Conservation (phyloP, 1,140 invertebrate species). For the Oedothorax gibbosus region DNA sequence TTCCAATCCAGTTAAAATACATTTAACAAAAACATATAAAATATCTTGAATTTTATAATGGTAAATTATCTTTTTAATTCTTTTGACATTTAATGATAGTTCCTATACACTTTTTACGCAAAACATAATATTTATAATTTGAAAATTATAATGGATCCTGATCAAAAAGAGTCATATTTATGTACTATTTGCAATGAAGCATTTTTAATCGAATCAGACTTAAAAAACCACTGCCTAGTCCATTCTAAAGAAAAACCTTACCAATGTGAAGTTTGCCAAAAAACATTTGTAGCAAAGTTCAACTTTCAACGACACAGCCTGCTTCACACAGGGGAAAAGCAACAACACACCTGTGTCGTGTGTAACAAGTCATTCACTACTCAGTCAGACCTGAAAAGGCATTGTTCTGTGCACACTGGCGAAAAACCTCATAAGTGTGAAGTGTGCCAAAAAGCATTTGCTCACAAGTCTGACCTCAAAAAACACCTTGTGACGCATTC, state of each 20-base stretch:
- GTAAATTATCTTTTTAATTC: too few species aligned
- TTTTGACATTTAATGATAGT: too few species aligned
- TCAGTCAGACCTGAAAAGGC: background rate
- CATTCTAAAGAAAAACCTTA: constrained; percentile 5
- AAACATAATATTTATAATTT: too few species aligned
- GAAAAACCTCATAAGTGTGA: background rate
- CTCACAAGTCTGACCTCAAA: background rate
- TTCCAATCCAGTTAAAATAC: too few species aligned
- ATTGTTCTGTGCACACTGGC: background rate
- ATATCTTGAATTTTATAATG: too few species aligned
- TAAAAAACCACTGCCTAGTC: background rate
- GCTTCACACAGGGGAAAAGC: background rate
- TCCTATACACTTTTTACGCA: too few species aligned
- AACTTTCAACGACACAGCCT: background rate
- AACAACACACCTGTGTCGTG: background rate
- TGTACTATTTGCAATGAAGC: background rate
- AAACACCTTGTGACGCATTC: background rate
- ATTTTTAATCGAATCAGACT: background rate
- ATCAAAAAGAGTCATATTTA: background rate
- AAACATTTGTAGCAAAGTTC: background rate
- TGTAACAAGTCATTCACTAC: background rate
- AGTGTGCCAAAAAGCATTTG: background rate
- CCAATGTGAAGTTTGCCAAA: background rate
- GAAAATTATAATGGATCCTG: background rate
- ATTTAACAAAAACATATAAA: too few species aligned